Evolutionary conservation across 2,113 vertebrate genomes (phyloP), one percentile per base, ranked within the genome.

Genomic region (Camelus dromedarius): DNA sequence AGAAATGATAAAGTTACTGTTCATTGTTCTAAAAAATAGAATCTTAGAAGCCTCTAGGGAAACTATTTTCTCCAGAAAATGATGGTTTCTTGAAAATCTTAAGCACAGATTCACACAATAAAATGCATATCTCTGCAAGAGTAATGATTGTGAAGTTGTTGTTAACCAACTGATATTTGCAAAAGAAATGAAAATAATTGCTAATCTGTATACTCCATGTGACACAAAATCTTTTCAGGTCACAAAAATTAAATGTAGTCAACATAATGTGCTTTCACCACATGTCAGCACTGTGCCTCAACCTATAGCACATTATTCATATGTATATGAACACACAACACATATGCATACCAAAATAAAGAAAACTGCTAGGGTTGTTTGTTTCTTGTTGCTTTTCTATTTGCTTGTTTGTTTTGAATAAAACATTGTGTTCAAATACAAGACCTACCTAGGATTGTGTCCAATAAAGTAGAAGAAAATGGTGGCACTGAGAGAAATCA

Each of bases 181-280:
- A 88, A 89, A 89, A 7, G n/a, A 96, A 96, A 95, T 52, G n/a
- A 67, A 15, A 64, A 38, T 48, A 70, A 80, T n/a, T 50, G 30
- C 5, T 32, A 32, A 46, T 81, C 20, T 67, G 11, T 48, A 48
- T 67, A 80, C 35, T 85, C 7, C 20, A 26, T 6, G 28, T n/a
- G 24, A 1, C 50, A 70, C 6, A 77, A 32, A 73, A 86, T 38
- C 26, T 86, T 30, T 48, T 58, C 5, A 54, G 52, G 8, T 73
- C 48, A 73, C 15, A 70, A 77, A 22, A 85, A 32, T 14, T 32
- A 50, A 62, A 85, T 30, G 62, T 69, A 82, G 86, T 80, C 13
- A 75, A 22, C 16, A 64, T 26, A 66, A 60, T 30, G 15, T 38
- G 50, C 8, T 52, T 88, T 85, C 24, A 9, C 18, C 7, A 19